Evolutionary conservation across 2,113 vertebrate species (phyloP).

Genomic region (Ciconia maguari): DNA sequence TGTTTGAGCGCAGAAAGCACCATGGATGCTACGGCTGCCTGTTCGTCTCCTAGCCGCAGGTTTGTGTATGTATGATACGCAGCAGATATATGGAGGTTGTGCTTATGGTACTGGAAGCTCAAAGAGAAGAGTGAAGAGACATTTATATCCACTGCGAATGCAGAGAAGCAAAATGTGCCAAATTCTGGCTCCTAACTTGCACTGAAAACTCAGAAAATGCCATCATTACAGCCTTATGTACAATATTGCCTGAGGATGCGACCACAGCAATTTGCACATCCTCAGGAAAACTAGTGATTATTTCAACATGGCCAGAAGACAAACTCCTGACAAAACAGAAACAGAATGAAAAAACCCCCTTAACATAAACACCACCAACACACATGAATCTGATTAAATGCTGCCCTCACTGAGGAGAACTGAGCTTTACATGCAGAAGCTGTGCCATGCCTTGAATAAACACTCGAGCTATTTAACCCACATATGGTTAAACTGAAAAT

Average conservation of each 20-base stretch:
- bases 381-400: background rate
- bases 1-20: background rate
- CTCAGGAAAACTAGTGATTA: conserved; percentile 8
- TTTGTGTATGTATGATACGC: accelerated
- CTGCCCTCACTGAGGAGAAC: background rate
- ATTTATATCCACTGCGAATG: background rate
- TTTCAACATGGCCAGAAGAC: background rate
- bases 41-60: background rate
- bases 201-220: background rate
- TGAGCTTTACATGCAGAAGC: background rate
- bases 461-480: background rate
- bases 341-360: background rate
- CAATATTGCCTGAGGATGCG: background rate
- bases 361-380: background rate
- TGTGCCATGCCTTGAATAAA: background rate
- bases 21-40: accelerated
- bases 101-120: background rate
- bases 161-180: background rate
- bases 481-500: background rate
- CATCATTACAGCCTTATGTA: background rate
- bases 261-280: background rate
- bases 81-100: background rate
- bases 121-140: background rate
- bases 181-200: background rate
- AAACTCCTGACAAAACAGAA: conserved; percentile 5